Conservation (phyloP, 1,140 invertebrate genomes). For the Acromyrmex heyeri region DNA sequence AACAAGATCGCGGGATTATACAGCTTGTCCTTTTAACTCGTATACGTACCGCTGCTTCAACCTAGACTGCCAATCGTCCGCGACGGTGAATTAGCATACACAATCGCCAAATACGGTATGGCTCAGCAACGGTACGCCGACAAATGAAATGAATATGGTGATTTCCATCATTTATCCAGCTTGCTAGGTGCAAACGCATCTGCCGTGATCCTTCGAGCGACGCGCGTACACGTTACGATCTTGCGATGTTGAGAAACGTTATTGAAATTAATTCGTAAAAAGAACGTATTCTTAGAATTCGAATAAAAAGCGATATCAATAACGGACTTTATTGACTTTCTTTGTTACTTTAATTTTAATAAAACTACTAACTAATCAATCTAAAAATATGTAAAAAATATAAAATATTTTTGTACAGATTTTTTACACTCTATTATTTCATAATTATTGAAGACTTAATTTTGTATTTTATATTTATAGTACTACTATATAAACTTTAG, state of each 20-base stretch:
- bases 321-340: conserved; percentile 18
- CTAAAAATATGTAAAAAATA: not conserved
- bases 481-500: not conserved
- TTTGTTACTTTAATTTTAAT: not conserved
- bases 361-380: not conserved
- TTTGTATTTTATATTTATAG: not conserved
- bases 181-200: conserved; percentile 72
- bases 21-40: conserved; percentile 68
- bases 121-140: conserved; percentile 75
- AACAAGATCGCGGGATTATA: conserved; percentile 64
- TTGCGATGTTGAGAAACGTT: conserved; percentile 52
- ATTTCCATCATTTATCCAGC: conserved; percentile 81
- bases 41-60: conserved; percentile 38
- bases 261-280: conserved; percentile 55
- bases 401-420: not conserved
- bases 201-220: conserved; percentile 61
- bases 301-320: conserved; percentile 31
- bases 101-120: conserved; percentile 81
- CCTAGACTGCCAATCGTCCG: conserved; percentile 67
- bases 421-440: not conserved
- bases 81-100: conserved; percentile 81
- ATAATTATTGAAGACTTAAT: not conserved
- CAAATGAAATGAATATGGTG: conserved; percentile 83
- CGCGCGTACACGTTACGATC: conserved; percentile 60
- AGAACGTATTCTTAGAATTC: conserved; percentile 28